These are phyloP conservation scores for Leucopsar rothschildi DNA, from an alignment of 2,113 vertebrate species.

Conservation along the genomic window DNA sequence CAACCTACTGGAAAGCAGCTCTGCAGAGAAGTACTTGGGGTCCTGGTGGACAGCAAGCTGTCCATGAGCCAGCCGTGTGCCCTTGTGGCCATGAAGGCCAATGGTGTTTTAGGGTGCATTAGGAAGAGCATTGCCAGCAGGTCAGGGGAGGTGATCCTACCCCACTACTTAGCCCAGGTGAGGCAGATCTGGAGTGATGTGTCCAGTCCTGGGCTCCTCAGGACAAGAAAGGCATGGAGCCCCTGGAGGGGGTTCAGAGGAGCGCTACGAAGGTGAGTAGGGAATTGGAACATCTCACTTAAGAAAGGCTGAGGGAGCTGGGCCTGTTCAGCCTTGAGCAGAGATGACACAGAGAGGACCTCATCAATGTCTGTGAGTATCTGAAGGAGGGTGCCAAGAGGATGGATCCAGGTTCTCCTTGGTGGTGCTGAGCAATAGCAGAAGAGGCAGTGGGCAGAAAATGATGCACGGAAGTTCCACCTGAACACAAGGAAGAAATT, in stretches of 20 bases:
- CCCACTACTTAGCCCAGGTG: neutral
- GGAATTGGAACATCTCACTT: neutral
- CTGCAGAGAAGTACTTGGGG: neutral
- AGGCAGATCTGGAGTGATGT: neutral
- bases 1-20: neutral
- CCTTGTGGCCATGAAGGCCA: neutral
- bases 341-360: neutral
- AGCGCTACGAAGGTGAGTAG: neutral
- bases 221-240: neutral
- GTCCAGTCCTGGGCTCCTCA: neutral
- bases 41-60: neutral
- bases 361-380: neutral
- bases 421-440: neutral
- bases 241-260: neutral
- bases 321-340: fast-evolving
- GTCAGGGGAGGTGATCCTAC: fast-evolving
- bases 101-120: too few species aligned
- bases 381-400: neutral
- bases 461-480: neutral
- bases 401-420: neutral
- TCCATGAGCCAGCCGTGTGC: neutral
- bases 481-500: neutral
- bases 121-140: neutral
- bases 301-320: neutral
- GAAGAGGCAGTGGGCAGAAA: neutral